Conservation (phyloP, 2,797 vertebrate genomes). For the Spatula clypeata region DNA sequence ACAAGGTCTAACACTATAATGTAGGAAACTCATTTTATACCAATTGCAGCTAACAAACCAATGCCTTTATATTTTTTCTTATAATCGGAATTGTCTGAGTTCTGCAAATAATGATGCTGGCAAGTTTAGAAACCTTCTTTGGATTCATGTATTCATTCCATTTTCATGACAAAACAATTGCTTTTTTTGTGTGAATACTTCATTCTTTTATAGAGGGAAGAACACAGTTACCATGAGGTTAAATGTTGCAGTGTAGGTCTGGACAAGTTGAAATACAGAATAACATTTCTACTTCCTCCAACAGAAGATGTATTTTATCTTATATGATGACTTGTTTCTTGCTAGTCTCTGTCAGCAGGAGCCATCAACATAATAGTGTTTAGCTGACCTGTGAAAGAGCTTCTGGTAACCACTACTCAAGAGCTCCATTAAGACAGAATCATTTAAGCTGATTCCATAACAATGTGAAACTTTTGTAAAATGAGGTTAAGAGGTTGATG, state of each 20-base stretch:
- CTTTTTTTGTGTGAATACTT: slow-evolving; percentile 49
- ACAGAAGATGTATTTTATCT: slow-evolving; percentile 74
- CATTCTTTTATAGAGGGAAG: slow-evolving; percentile 46
- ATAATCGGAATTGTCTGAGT: not conserved
- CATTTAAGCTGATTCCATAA: slow-evolving; percentile 63
- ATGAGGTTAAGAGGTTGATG: slow-evolving; percentile 67
- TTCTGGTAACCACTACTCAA: slow-evolving; percentile 71
- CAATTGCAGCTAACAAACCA: not conserved
- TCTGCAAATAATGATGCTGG: not conserved
- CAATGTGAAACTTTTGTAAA: slow-evolving; percentile 38
- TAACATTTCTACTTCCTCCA: slow-evolving; percentile 57
- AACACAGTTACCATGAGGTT: slow-evolving; percentile 59
- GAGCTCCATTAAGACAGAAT: slow-evolving; percentile 73
- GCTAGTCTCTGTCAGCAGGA: slow-evolving; percentile 68
- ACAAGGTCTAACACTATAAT: not conserved
- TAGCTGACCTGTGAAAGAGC: slow-evolving; percentile 79
- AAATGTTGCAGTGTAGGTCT: slow-evolving; percentile 35
- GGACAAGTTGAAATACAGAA: slow-evolving; percentile 61
- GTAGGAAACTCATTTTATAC: not conserved
- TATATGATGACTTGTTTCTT: slow-evolving; percentile 71
- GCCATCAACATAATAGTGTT: slow-evolving; percentile 71
- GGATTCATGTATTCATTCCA: slow-evolving; percentile 42
- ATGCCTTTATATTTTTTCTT: not conserved
- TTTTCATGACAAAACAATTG: slow-evolving; percentile 52
- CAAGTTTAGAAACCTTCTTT: slow-evolving; percentile 13